These are phyloP conservation scores for Mormyrus hasselquistii DNA, from an alignment of 2,797 vertebrate species.

Conservation along the genomic window DNA sequence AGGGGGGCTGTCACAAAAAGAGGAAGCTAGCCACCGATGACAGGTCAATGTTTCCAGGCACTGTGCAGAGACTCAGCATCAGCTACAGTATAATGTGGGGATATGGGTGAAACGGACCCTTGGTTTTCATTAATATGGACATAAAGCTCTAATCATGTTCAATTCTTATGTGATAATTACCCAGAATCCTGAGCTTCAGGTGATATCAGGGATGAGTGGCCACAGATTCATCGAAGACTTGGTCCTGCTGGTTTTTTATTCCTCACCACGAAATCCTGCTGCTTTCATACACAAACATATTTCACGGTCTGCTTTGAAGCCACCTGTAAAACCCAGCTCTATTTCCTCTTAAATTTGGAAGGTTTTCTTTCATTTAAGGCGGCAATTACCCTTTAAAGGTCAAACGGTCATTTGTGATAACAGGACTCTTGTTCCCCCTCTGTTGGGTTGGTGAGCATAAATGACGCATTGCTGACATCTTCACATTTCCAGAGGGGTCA, in stretches of 20 bases:
- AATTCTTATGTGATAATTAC: neutral
- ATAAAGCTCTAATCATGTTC: neutral
- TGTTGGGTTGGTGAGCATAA: conserved; percentile 45
- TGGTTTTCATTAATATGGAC: neutral
- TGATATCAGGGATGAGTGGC: neutral
- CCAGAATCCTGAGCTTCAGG: neutral
- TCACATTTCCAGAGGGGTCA: neutral
- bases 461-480: conserved; percentile 37
- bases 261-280: neutral
- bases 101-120: neutral
- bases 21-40: neutral
- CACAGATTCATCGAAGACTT: neutral
- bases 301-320: conserved; percentile 58
- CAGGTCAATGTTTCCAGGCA: neutral
- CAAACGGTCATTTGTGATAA: conserved; percentile 54
- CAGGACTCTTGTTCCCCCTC: conserved; percentile 42
- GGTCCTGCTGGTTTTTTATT: neutral
- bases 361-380: conserved; percentile 60
- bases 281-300: conserved; percentile 41
- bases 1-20: neutral
- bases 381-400: conserved; percentile 71
- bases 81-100: neutral
- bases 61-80: neutral
- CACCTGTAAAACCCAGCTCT: conserved; percentile 48
- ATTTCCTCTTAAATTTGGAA: conserved; percentile 45